Evolutionary conservation across 2,113 vertebrate species (phyloP), one percentile per base, ranked within the genome.

Genomic region (Megalops atlanticus): DNA sequence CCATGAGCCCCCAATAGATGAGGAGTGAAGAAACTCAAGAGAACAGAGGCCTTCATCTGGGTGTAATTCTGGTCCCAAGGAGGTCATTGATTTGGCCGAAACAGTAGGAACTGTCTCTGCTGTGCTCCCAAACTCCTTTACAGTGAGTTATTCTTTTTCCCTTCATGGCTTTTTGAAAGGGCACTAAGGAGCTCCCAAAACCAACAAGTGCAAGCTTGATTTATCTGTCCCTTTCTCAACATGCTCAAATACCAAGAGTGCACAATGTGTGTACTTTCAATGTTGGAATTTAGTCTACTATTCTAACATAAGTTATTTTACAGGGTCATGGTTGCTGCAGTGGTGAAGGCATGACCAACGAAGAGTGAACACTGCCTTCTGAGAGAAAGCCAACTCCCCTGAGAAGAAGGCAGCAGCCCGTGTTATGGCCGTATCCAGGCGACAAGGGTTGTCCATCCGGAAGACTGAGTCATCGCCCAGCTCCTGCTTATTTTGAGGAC

Each of bases 351-450:
- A 72, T 49, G 54, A 24, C 24, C 64, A 74, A 73, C 33, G 81
- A 78, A 79, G 73, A 76, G 38, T 79, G 21, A 47, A 31, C 16
- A 10, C 39, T 72, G 40, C 58, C 38, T 35, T 79, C 47, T 35
- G 12, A 76, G n/a, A 16, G 15, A 36, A 33, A n/a, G n/a, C 3
- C n/a, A 16, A 2, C 18, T 36, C 36, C 38, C 0, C 16, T 54
- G 76, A 72, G 41, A 81, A 78, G n/a, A n/a, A n/a, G n/a, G n/a
- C n/a, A n/a, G n/a, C n/a, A n/a, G 82, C 73, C n/a, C 81, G 80
- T 86, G 75, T 80, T 39, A 39, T 75, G 75, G 47, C 38, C 38
- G 84, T 80, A 86, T 88, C 85, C 85, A 87, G 81, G 85, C 88
- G 86, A 73, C 84, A 80, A 35, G 24, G 24, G 58, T 10, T 64